Conservation (phyloP, 2,888 invertebrate genomes). For the Mylabris sibirica region DNA sequence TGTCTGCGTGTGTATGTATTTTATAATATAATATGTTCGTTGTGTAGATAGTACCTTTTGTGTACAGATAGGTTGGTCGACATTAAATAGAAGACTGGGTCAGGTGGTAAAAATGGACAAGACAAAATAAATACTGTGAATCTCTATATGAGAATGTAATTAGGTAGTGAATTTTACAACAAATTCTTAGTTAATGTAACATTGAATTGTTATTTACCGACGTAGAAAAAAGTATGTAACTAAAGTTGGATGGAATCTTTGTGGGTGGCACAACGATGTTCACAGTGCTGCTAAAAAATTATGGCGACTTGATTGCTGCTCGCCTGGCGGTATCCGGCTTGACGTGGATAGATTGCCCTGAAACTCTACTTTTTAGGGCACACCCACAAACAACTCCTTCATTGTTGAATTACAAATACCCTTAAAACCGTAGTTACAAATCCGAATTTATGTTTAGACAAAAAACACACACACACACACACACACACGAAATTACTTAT, state of each 20-base stretch:
- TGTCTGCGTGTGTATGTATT: neutral
- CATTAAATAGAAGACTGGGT: neutral
- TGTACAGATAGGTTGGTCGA: neutral
- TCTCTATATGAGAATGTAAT: neutral
- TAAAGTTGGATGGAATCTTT: constrained; percentile 9
- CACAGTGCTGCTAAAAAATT: constrained; percentile 23
- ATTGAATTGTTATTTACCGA: neutral
- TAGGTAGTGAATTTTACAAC: neutral
- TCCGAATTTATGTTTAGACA: neutral
- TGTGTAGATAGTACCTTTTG: neutral
- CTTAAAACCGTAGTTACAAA: constrained; percentile 5
- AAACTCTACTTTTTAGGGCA: constrained; percentile 21
- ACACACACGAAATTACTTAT: neutral
- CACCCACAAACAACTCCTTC: constrained; percentile 18
- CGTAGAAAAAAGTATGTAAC: neutral
- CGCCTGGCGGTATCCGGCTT: constrained; percentile 26
- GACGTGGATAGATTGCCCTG: constrained; percentile 28
- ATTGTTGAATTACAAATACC: constrained; percentile 16
- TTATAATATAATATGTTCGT: neutral
- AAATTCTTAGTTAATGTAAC: neutral
- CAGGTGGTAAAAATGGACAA: neutral
- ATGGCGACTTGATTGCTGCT: constrained; percentile 31
- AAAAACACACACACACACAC: neutral
- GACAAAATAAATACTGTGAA: neutral
- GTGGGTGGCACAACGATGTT: constrained; percentile 11